Evolutionary conservation across 2,888 invertebrate genomes (phyloP).

Genomic region (Drosophila meridiana): DNA sequence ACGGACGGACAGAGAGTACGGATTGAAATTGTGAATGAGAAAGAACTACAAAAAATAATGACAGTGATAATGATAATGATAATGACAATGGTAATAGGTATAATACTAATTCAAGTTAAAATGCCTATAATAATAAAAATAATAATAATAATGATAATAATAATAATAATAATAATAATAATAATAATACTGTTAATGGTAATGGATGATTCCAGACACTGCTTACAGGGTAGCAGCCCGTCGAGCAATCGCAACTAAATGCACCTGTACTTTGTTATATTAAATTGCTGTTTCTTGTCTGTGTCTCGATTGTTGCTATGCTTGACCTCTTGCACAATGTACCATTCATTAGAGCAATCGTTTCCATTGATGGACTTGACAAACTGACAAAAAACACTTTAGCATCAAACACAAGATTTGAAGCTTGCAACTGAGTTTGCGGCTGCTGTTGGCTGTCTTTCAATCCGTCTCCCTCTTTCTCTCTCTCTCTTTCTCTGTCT

Average conservation of each 20-base stretch:
- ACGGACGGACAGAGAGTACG: too few species aligned
- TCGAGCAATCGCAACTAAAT: background rate
- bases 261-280: background rate
- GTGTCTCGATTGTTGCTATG: constrained; percentile 1
- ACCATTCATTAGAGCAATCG: constrained; percentile 10
- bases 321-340: background rate
- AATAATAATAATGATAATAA: background rate
- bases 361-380: constrained; percentile 8
- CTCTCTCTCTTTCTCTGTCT: too few species aligned
- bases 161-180: background rate
- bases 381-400: background rate
- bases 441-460: constrained; percentile 3
- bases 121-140: background rate
- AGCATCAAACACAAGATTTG: background rate
- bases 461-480: background rate
- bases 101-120: too few species aligned
- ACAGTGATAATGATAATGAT: background rate
- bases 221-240: background rate
- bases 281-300: background rate
- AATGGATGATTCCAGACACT: background rate
- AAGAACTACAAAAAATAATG: background rate
- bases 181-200: background rate
- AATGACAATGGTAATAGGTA: background rate
- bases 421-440: constrained; percentile 1
- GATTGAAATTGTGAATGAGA: too few species aligned